Conservation (phyloP, 2,797 vertebrate genomes). For the Pipistrellus kuhlii region DNA sequence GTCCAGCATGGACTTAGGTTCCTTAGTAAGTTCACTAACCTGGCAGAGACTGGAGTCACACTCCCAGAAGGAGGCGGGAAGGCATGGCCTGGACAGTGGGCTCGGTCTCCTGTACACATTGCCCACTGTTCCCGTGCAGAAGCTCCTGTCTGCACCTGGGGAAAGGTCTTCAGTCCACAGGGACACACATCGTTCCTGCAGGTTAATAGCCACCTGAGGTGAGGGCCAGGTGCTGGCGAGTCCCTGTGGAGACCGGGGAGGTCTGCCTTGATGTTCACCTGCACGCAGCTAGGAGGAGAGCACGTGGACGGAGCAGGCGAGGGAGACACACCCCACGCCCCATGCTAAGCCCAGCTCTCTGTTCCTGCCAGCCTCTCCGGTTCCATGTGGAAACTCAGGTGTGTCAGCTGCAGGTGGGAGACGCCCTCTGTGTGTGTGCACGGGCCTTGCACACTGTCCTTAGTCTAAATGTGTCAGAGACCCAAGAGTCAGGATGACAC, state of each 20-base stretch:
- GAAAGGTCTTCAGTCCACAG: not conserved
- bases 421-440: too few species aligned
- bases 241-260: not conserved
- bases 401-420: not conserved
- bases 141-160: fast-evolving
- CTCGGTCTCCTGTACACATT: fast-evolving
- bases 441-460: not conserved
- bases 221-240: not conserved
- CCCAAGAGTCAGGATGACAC: not conserved
- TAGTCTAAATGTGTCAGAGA: not conserved
- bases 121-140: not conserved
- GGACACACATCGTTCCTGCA: not conserved
- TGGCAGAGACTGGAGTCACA: fast-evolving
- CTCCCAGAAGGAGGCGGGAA: not conserved
- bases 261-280: not conserved
- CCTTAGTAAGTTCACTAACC: not conserved
- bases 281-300: not conserved
- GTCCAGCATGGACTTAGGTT: fast-evolving
- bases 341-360: not conserved
- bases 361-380: not conserved
- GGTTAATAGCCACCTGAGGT: not conserved
- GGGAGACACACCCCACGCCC: not conserved
- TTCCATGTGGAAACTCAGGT: not conserved
- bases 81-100: fast-evolving
- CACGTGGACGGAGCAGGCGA: not conserved